A percentile compares a stretch with the other conserved stretches of the same genome.
Conservation (phyloP, 2,888 invertebrate species). For the Stenolophus ochropezus region DNA sequence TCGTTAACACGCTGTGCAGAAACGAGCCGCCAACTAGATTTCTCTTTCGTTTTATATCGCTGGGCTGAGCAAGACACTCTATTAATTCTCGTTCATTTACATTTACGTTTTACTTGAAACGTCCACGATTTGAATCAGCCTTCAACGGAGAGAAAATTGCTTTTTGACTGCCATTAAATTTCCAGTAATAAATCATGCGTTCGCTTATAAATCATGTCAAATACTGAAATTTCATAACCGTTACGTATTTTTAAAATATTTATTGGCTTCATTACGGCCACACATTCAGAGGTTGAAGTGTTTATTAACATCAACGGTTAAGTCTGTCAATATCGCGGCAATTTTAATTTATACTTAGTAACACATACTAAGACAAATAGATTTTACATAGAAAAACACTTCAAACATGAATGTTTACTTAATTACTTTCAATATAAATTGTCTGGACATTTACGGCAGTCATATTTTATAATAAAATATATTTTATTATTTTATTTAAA, state of each 20-base stretch:
- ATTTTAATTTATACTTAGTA: constrained; percentile 26
- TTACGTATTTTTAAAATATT: constrained; percentile 55
- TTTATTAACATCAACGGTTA: constrained; percentile 28
- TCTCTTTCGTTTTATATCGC: constrained; percentile 49
- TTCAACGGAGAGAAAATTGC: constrained; percentile 51
- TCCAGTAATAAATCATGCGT: constrained; percentile 46
- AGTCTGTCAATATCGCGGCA: constrained; percentile 6
- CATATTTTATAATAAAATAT: too few species aligned
- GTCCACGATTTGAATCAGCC: constrained; percentile 40
- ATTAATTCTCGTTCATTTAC: constrained; percentile 58
- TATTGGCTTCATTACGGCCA: constrained; percentile 50
- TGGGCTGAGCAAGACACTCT: constrained; percentile 23
- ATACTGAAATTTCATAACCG: constrained; percentile 55
- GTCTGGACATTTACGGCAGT: too few species aligned
- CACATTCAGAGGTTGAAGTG: constrained; percentile 30
- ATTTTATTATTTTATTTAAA: too few species aligned
- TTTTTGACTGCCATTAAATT: constrained; percentile 50
- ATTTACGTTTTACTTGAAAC: constrained; percentile 53
- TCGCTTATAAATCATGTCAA: constrained; percentile 51
- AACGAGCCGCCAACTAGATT: constrained; percentile 43
- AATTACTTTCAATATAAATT: neutral
- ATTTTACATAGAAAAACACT: neutral
- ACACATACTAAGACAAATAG: constrained; percentile 5
- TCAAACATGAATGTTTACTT: neutral
- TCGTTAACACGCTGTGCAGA: constrained; percentile 43